Base-by-base conservation (phyloP, 1,140 invertebrate species). In the Rhopalosiphum maidis region DNA sequence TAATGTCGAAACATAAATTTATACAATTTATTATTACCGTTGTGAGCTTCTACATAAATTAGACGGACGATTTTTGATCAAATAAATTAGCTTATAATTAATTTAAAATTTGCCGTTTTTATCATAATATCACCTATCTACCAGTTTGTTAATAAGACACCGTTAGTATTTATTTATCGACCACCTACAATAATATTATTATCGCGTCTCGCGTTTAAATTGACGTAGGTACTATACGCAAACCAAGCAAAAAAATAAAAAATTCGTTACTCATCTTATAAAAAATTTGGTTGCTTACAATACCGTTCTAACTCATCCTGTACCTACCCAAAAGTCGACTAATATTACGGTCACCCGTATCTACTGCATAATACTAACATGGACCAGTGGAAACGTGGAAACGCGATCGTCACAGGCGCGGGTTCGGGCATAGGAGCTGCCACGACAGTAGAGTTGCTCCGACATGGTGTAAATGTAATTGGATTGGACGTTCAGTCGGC, bases 341-440 rank as follows among this genome's bases (percentile, higher is more conserved):
- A n/a, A n/a, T n/a, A 77, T 77, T 77, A 7, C 30, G 1, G 30
- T 21, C n/a, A 5, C 1, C 11, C 15, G 30, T n/a, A 15, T 77
- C 4, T 77, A 51, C 15, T 11, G 15, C 30, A 30, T 6, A 15
- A 68, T n/a, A 77, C n/a, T 23, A 37, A 46, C 35, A 95, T 95
- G 95, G 94, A 96, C 43, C 95, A 96, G 51, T 97, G 96, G 96
- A 94, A 94, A 82, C 96, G 96, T 93, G 95, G 96, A 93, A 96
- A 96, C 30, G 97, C 96, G 6, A 95, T 97, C 8, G 96, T 97
- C 23, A 97, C 97, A 21, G 97, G 96, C 9, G 96, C 96, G 41
- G 96, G 96, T 93, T 95, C 95, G 6, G 97, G 97, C 0, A 97
- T 97, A 93, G 97, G 97, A 1, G 95, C 95, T 3, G 96, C 95